Evolutionary conservation across 1,140 invertebrate species (phyloP), one percentile per base, ranked within the genome.

Genomic region (Dysdera silvatica): DNA sequence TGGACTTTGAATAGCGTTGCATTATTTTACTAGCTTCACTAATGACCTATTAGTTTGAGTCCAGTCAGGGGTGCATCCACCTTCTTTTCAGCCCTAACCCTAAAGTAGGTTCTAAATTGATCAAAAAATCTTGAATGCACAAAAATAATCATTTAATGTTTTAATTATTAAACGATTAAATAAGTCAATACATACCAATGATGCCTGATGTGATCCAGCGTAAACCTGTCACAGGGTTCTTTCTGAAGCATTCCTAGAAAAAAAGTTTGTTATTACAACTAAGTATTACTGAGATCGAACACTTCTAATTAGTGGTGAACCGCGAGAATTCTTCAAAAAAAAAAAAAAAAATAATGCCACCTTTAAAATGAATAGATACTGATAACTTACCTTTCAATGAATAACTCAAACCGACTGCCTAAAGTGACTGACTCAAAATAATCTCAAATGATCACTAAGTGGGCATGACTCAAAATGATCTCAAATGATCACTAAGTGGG

Each of bases 221-320:
- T 82, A 65, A 90, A 84, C 71, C 92, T 82, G 31, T 83, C 77
- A 3, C 82, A 77, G 16, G 89, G 85, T 66, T 94, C 85, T 71
- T 87, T 86, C 70, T 85, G 80, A 57, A 96, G 77, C 91, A 95
- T 94, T 68, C 88, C 88, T 69, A 52, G 6, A 69, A 65, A 40
- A 62, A 35, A 54, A 1, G 40, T 31, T 23, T 29, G 12, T 35
- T 20, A 32, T 32, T 37, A 31, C 35, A 33, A 52, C 49, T 52
- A 18, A 18, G 33, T 52, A 4, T 3, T 24, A 18, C n/a, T 3
- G 18, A 31, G 10, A 5, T 14, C 4, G 51, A 32, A 53, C 24
- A 16, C 14, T n/a, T n/a, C n/a, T n/a, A n/a, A n/a, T n/a, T n/a
- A n/a, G n/a, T n/a, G n/a, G n/a, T n/a, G n/a, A n/a, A n/a, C n/a